These are phyloP conservation scores for Phoenoteleia sp. DNA, from an alignment of 2,888 invertebrate genomes.

Conservation along the genomic window DNA sequence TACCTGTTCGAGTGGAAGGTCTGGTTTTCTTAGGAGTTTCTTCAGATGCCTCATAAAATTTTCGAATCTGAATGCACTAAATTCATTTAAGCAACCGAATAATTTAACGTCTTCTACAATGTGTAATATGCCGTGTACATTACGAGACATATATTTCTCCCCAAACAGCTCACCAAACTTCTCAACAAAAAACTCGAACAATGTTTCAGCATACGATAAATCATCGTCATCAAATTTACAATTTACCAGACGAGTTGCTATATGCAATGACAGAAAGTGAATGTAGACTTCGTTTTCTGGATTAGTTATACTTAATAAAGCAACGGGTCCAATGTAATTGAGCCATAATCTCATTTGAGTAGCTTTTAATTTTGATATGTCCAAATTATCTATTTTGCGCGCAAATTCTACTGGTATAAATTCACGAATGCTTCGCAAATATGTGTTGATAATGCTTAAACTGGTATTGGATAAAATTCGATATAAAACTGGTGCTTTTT, in stretches of 20 bases:
- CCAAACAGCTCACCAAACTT: constrained; percentile 1
- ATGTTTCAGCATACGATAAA: neutral
- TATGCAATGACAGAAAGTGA: constrained; percentile 11
- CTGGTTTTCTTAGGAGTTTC: neutral
- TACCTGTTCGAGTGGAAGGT: neutral
- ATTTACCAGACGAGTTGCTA: neutral
- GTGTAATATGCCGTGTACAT: constrained; percentile 1
- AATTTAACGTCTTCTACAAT: neutral
- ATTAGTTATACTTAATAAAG: constrained; percentile 11
- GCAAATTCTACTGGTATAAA: constrained; percentile 13
- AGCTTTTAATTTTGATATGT: neutral
- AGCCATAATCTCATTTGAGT: constrained; percentile 7
- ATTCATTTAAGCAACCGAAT: neutral
- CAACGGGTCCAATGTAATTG: constrained; percentile 11
- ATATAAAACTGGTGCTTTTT: neutral
- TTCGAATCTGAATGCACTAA: neutral
- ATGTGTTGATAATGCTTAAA: neutral
- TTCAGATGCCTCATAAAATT: neutral
- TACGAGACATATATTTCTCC: constrained; percentile 7
- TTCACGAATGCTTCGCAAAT: neutral
- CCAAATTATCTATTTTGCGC: constrained; percentile 4
- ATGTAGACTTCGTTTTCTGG: constrained; percentile 1
- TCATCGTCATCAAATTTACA: neutral
- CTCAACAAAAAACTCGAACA: neutral
- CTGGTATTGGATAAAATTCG: neutral